These are phyloP conservation scores for Acanthurus leucopareius DNA, from an alignment of 2,797 vertebrate genomes.

Conservation along the genomic window DNA sequence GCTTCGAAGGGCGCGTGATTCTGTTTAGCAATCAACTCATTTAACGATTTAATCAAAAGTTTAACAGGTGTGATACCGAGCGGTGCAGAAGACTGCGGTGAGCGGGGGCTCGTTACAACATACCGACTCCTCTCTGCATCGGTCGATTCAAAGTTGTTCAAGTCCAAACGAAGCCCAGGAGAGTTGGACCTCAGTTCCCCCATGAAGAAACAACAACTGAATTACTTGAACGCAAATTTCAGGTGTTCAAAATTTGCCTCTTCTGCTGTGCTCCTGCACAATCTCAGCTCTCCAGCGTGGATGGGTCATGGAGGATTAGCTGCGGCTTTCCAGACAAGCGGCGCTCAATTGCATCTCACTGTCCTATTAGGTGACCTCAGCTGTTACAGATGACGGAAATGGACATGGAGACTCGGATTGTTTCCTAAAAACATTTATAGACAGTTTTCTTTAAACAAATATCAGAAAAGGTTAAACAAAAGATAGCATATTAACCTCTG, in stretches of 20 bases:
- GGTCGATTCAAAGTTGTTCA: slow-evolving; percentile 68
- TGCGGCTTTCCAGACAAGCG: slow-evolving; percentile 8
- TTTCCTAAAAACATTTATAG: not conserved
- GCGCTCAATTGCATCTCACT: not conserved
- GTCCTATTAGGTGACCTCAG: slow-evolving; percentile 5
- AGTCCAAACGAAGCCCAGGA: slow-evolving; percentile 63
- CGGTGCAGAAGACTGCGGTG: slow-evolving; percentile 69
- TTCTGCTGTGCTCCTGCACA: not conserved
- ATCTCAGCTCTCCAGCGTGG: not conserved
- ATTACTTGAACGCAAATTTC: not conserved
- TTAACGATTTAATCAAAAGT: slow-evolving; percentile 80
- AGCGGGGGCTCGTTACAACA: slow-evolving; percentile 74
- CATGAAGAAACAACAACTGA: slow-evolving; percentile 60
- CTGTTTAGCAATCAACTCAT: slow-evolving; percentile 69
- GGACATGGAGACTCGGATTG: not conserved
- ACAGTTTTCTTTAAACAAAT: not conserved
- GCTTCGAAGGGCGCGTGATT: slow-evolving; percentile 56
- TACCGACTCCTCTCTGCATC: slow-evolving; percentile 64
- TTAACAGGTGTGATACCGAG: slow-evolving; percentile 76
- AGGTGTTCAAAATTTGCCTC: not conserved
- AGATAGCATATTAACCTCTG: not conserved
- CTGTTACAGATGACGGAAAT: not conserved
- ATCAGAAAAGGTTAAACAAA: not conserved
- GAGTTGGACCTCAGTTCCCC: slow-evolving; percentile 55
- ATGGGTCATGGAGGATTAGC: slow-evolving; percentile 71